Base-by-base conservation (phyloP, 2,797 vertebrate genomes). In the Danio choprae region DNA sequence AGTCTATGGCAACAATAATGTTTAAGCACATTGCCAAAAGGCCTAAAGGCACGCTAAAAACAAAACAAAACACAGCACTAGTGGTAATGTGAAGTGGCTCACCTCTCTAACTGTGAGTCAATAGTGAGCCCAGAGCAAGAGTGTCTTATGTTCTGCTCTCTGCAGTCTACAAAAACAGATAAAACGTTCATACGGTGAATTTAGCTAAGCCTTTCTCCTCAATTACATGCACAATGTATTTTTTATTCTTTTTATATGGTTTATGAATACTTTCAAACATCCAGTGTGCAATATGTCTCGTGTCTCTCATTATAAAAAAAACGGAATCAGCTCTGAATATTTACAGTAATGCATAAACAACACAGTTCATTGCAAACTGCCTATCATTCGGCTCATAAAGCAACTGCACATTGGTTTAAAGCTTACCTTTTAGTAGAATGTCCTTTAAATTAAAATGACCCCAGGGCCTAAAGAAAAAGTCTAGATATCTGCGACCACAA, bases 381-480 rank as follows among this genome's bases (percentile, higher is more conserved):
- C 0, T 36, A 41, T 67, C 6, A 22, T 46, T 56, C 36, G 76
- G 11, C 29, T 69, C 76, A 78, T 78, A 60, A 70, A 78, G 15
- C 36, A 58, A 78, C 56, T 5, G 6, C 18, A 53, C 48, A 65
- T 76, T 76, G 50, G 38, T 46, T 46, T 46, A 20, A 63, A 59
- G 67, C 38, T 79, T 79, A 43, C 51, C 59, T 80, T 59, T 64
- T 59, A 44, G 7, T 86, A 70, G 77, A 68, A 56, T 84, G 76
- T 74, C 80, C 68, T 77, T 77, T 29, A 88, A 86, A 87, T 90
- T 77, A 83, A 65, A 81, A 72, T 44, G 75, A 56, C 89, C 86
- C 81, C 65, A 1, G 87, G 88, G 89, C 72, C 86, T 84, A 56
- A 83, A 87, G 22, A 82, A 74, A 50, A 80, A 87, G 79, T 83